Base-by-base conservation (phyloP, 2,797 vertebrate species). In the Chelmon rostratus region DNA sequence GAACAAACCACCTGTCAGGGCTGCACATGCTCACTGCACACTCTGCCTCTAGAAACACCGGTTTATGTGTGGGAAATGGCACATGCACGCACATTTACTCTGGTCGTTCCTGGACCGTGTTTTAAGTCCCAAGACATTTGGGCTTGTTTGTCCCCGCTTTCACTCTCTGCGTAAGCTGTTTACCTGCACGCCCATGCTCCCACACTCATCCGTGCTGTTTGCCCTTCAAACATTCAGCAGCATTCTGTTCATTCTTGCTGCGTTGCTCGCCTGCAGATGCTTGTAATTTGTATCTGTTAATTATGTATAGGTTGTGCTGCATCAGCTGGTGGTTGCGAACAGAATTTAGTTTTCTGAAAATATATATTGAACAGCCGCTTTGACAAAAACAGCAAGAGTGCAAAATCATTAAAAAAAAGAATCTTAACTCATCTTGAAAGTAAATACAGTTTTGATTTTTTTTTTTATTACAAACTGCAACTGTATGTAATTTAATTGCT, bases 201-300 rank as follows among this genome's bases (percentile, higher is more conserved):
- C 54, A 59, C 7, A 38, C 42, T 44, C 31, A 70, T 66, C 40
- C 46, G 16, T 21, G 9, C 57, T 23, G 46, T 65, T 73, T 64
- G 53, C 58, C 64, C 68, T 59, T 65, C 63, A 73, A 59, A 54
- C 50, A 58, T n/a, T 11, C 59, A 54, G 19, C 63, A 42, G 37
- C 61, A 62, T 59, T 38, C 33, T 50, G 42, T 31, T 63, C 12
- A 15, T 19, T 38, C 18, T 15, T n/a, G 46, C n/a, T 15, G 1
- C 37, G 23, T 38, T 70, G 21, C 21, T 71, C 33, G 1, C 31
- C 28, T 37, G 19, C 67, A 59, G 21, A 47, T 58, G 65, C 44
- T 46, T 58, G 16, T 18, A 16, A 73, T 61, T 58, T 47, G 56
- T 61, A 4, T 68, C 16, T 44, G 18, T 54, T 46, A 13, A 35